Evolutionary conservation across 2,113 vertebrate genomes (phyloP).

Genomic region (Brachypteracias leptosomus): DNA sequence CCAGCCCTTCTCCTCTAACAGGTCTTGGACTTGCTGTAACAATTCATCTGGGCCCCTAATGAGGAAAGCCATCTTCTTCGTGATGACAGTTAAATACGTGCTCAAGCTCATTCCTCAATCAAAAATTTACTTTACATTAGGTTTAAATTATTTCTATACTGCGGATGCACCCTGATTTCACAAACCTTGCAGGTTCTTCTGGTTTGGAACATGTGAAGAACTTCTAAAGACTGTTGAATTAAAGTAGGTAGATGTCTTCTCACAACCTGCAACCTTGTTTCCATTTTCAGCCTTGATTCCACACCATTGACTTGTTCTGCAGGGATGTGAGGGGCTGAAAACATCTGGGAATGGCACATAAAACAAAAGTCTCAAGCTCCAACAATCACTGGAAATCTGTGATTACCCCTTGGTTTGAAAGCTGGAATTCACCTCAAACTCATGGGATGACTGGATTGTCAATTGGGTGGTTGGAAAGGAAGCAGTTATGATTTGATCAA

Average conservation of each 20-base stretch:
- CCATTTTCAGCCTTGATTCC: neutral
- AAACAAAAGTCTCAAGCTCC: neutral
- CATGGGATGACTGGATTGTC: neutral
- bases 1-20: neutral
- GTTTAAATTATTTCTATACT: neutral
- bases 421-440: neutral
- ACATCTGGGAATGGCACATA: neutral
- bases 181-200: neutral
- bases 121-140: neutral
- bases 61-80: neutral
- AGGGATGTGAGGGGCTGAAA: neutral
- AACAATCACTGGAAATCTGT: neutral
- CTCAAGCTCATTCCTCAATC: neutral
- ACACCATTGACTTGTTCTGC: neutral
- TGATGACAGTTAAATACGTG: conserved; percentile 31
- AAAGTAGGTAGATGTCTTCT: neutral
- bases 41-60: conserved; percentile 4
- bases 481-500: neutral
- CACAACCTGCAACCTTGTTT: neutral
- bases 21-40: neutral
- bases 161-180: neutral
- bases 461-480: neutral
- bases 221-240: neutral
- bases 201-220: neutral
- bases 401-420: conserved; percentile 7